Evolutionary conservation across 2,888 invertebrate species (phyloP), one percentile per base, ranked within the genome.

Genomic region (Scaptomyza reducta): DNA sequence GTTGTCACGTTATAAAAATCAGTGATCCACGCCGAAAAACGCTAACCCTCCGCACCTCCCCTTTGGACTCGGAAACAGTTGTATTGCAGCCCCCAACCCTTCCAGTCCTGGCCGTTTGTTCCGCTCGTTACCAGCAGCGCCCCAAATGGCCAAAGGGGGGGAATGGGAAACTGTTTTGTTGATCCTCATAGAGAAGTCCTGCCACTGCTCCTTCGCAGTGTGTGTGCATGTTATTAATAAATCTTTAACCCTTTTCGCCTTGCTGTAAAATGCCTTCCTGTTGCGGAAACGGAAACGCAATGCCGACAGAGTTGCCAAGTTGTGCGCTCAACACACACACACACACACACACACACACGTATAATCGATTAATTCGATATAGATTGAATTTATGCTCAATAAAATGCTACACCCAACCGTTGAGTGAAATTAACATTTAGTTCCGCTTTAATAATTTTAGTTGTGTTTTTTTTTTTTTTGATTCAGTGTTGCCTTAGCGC

Each of bases 311-410:
- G 79, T 87, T 86, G 79, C 87, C 72, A 65, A 67, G 66, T 40
- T 40, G 40, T 40, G 38, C 38, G 14, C 14, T n/a, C n/a, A n/a
- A n/a, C n/a, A n/a, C n/a, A n/a, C n/a, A n/a, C n/a, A n/a, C n/a
- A n/a, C n/a, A n/a, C n/a, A n/a, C n/a, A n/a, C n/a, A n/a, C n/a
- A n/a, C n/a, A 16, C 84, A 79, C 57, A 58, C 50, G 55, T 67
- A 87, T 91, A 91, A 91, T 91, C 91, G 91, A 91, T 91, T 91
- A 91, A 91, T 91, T 91, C 89, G 90, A 90, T 91, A 90, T 91
- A 90, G 91, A 91, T 91, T 91, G 90, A 88, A 91, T 90, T 91
- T 89, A 90, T 90, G 55, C 33, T 46, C 35, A 46, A 35, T 56
- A 54, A 56, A 50, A 65, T n/a, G 35, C 22, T 50, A 50, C 38